Conservation (phyloP, 2,797 vertebrate species). For the Phoxinus dragarum region DNA sequence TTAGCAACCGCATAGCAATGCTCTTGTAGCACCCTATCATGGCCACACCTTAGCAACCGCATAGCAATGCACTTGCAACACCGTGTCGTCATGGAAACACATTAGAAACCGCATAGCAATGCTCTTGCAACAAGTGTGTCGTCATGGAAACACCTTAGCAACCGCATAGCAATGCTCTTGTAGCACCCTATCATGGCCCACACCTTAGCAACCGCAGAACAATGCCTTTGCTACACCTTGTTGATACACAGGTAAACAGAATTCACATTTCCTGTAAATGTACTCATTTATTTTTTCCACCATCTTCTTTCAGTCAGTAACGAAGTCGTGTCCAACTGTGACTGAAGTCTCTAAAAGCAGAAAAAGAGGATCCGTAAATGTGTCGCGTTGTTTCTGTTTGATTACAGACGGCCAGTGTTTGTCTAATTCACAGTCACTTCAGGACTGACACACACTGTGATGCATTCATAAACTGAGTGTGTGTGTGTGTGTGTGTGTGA, state of each 20-base stretch:
- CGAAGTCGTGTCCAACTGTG: not conserved
- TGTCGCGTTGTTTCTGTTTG: not conserved
- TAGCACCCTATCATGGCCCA: no score
- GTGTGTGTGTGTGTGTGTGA: no score
- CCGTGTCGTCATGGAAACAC: no score
- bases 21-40: no score
- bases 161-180: no score
- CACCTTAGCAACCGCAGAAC: not conserved
- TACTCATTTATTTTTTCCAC: not conserved
- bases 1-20: no score
- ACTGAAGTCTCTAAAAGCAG: not conserved
- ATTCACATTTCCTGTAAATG: not conserved
- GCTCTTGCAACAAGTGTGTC: no score
- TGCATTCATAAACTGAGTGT: not conserved
- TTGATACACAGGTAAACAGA: no score
- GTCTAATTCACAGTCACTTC: not conserved
- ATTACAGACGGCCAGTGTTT: conserved; percentile 9
- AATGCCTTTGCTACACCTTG: no score
- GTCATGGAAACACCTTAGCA: no score
- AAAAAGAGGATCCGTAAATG: not conserved
- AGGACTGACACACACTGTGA: not conserved
- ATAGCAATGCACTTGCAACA: no score
- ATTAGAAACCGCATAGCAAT: no score
- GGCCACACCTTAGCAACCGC: not conserved
- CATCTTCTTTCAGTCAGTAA: not conserved